These are phyloP conservation scores for Epicauta chinensis DNA, from an alignment of 1,140 invertebrate genomes.

Conservation along the genomic window DNA sequence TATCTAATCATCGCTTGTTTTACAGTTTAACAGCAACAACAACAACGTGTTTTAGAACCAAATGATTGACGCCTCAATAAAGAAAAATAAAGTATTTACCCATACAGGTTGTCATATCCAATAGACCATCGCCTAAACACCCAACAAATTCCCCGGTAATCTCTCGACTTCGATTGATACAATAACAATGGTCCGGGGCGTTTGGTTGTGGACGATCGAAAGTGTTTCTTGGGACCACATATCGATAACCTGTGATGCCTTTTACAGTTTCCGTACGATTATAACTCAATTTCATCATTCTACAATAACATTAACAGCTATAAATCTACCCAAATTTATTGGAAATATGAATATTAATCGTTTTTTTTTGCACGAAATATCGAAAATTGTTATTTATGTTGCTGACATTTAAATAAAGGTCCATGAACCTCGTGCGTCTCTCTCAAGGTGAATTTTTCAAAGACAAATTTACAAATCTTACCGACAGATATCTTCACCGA, in stretches of 20 bases:
- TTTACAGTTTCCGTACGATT: slow-evolving; percentile 21
- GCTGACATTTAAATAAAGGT: too few species aligned
- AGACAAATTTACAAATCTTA: slow-evolving; percentile 9
- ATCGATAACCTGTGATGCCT: slow-evolving; percentile 33
- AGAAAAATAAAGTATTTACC: slow-evolving; percentile 30
- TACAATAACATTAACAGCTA: slow-evolving; percentile 25
- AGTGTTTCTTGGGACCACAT: slow-evolving; percentile 22
- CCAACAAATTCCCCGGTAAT: slow-evolving; percentile 27
- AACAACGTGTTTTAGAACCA: too few species aligned
- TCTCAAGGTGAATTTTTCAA: too few species aligned
- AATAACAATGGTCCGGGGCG: slow-evolving; percentile 36
- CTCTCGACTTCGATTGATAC: slow-evolving; percentile 32
- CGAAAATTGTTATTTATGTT: too few species aligned
- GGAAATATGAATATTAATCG: too few species aligned
- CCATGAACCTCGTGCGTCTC: too few species aligned
- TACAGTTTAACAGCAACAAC: too few species aligned
- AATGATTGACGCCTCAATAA: too few species aligned
- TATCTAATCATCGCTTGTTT: too few species aligned
- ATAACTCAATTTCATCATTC: slow-evolving; percentile 28
- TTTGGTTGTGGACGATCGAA: slow-evolving; percentile 22
- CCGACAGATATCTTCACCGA: slow-evolving; percentile 45
- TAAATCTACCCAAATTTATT: too few species aligned
- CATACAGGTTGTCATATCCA: slow-evolving; percentile 37
- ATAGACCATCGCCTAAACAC: slow-evolving; percentile 38
- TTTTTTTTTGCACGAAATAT: too few species aligned